Evolutionary conservation across 2,888 invertebrate genomes (phyloP), one percentile per base, ranked within the genome.

Genomic region (Phyto melanocephala): DNA sequence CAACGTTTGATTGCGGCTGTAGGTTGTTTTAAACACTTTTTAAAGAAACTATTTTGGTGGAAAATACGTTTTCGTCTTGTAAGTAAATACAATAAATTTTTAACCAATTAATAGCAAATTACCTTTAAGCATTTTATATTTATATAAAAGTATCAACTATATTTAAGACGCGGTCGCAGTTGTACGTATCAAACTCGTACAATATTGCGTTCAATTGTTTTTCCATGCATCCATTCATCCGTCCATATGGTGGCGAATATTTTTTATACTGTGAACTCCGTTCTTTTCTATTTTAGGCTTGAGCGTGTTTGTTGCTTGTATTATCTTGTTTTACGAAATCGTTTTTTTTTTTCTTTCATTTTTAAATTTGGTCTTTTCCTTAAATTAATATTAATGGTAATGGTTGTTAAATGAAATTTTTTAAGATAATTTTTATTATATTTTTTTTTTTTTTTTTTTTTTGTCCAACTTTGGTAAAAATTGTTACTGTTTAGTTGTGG

Each of bases 61-160:
- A 60, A 75, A 68, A 70, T 17, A n/a, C 40, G 74, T 70, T 74
- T 54, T 60, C 54, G 24, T 63, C 40, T 72, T 72, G 60, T 81
- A 80, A n/a, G n/a, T n/a, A n/a, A 6, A 20, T 50, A 28, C 79
- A 85, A 87, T 86, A 87, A 86, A 86, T 87, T 86, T 86, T 85
- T 62, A 81, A 81, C 86, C 89, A 88, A 88, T 88, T 88, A 89
- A 89, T 88, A 87, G 87, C 86, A 85, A 89, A 89, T 89, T 88
- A 89, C 85, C 88, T 86, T 84, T 65, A 83, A 86, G 86, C 87
- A 54, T 67, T 82, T 82, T 60, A 65, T 81, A 81, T 67, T 65
- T 54, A 50, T n/a, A n/a, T n/a, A n/a, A n/a, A n/a, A n/a, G n/a
- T n/a, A n/a, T n/a, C n/a, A n/a, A n/a, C n/a, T n/a, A n/a, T n/a